Conservation (phyloP, 2,888 invertebrate species). For the Agonopterix heracliana region DNA sequence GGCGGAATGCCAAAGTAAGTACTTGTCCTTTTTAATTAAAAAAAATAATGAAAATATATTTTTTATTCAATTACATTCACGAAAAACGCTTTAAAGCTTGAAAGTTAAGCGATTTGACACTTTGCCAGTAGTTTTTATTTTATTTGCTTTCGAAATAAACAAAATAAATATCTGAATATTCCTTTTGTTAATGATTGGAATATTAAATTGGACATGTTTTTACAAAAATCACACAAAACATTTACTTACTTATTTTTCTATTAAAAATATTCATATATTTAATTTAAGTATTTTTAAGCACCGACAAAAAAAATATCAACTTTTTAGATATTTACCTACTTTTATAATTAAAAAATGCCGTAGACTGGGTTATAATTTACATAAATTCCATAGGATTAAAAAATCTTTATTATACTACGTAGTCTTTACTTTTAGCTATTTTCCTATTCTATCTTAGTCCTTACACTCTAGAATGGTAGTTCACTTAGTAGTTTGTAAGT, state of each 20-base stretch:
- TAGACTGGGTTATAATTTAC: constrained; percentile 36
- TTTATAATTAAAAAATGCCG: constrained; percentile 24
- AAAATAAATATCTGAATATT: constrained; percentile 27
- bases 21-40: constrained; percentile 24
- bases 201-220: neutral
- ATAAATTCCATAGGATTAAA: too few species aligned
- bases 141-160: neutral
- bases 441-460: too few species aligned
- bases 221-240: constrained; percentile 7
- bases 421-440: too few species aligned
- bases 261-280: constrained; percentile 20
- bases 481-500: too few species aligned
- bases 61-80: constrained; percentile 4
- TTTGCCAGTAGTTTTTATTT: constrained; percentile 3
- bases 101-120: constrained; percentile 15
- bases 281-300: neutral
- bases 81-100: constrained; percentile 41
- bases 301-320: neutral
- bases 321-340: neutral
- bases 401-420: too few species aligned
- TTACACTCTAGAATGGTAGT: too few species aligned
- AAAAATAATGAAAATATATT: neutral
- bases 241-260: constrained; percentile 14
- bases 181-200: constrained; percentile 2
- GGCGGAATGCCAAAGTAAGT: constrained; percentile 76